Evolutionary conservation across 2,113 vertebrate genomes (phyloP), one percentile per base, ranked within the genome.

Genomic region (Andinoacara biseriatus): DNA sequence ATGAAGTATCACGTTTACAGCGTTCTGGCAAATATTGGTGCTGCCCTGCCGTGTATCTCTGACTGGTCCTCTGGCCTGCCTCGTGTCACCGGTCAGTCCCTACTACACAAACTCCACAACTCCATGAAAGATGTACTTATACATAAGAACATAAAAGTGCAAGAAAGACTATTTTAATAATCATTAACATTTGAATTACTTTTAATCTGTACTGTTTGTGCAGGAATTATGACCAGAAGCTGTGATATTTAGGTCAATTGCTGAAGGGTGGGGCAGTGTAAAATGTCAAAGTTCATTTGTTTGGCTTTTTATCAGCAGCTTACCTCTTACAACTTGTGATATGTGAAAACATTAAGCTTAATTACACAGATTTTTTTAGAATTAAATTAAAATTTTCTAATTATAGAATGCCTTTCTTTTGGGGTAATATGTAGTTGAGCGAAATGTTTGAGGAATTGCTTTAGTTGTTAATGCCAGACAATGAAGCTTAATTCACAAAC

Each of bases 1-100:
- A 96, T 98, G 96, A 99, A 99, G 92, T 96, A 97, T 91, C 97
- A 97, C 2, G 95, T 98, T 56, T 97, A 90, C 90, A 96, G 96
- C 1, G 95, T 97, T 29, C 87, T 99, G 94, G 97, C 96, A 0
- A 97, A 96, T 87, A 91, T 99, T 81, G 90, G 96, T 0, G 95
- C 96, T 1, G 84, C 95, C 1, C 86, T 98, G 20, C 96, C 97
- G 18, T 99, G 98, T 33, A 93, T 97, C 74, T 93, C 96, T 38
- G 79, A 97, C 78, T 95, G 97, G 13, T 95, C 94, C 40, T 97
- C 96, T 5, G 97, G 97, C 54, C 95, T 99, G 35, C 98, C 98
- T 69, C 96, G 97, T 81, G 97, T 99, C 93, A 99, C 98, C 29
- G 98, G 98, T 99, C 49, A 87, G 94, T 84, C 31, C 52, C 52